phyloP scores from a whole-genome alignment of 92 coral and sea anemone species.

The Heteractis magnifica region DNA sequence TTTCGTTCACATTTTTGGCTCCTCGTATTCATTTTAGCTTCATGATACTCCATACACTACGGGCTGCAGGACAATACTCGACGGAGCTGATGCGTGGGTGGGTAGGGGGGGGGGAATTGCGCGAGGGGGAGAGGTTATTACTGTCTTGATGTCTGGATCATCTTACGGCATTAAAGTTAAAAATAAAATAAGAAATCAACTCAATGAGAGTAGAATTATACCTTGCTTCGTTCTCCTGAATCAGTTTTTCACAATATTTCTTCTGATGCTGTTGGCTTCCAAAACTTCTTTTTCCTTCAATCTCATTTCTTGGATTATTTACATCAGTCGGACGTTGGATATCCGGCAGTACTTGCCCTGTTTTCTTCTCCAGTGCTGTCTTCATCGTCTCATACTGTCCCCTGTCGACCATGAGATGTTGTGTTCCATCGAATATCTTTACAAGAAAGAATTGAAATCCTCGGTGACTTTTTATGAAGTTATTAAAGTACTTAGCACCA shows the following conservation, averaged over 20 bases:
- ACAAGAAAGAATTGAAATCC: background rate
- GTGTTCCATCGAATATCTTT: background rate
- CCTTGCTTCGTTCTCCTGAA: background rate
- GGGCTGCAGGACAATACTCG: too few relatives aligned
- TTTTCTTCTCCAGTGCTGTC: background rate
- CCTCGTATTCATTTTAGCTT: too few relatives aligned
- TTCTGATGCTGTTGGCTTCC: background rate
- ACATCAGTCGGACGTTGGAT: background rate
- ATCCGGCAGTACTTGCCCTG: background rate
- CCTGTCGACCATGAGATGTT: background rate
- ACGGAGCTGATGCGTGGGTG: too few relatives aligned
- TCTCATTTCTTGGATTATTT: background rate
- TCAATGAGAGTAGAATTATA: too few relatives aligned
- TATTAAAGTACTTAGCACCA: background rate
- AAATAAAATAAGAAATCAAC: too few relatives aligned
- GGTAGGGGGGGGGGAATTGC: too few relatives aligned
- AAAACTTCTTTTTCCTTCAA: background rate
- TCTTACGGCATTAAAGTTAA: too few relatives aligned
- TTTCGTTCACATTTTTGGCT: too few relatives aligned
- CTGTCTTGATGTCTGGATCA: too few relatives aligned
- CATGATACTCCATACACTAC: too few relatives aligned
- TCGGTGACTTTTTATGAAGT: background rate
- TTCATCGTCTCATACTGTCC: background rate
- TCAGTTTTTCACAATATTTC: background rate
- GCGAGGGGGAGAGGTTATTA: too few relatives aligned